A percentile compares a stretch with the other conserved stretches of the same genome.
Conservation (phyloP, 2,888 invertebrate species). For the Panzeria rudis region DNA sequence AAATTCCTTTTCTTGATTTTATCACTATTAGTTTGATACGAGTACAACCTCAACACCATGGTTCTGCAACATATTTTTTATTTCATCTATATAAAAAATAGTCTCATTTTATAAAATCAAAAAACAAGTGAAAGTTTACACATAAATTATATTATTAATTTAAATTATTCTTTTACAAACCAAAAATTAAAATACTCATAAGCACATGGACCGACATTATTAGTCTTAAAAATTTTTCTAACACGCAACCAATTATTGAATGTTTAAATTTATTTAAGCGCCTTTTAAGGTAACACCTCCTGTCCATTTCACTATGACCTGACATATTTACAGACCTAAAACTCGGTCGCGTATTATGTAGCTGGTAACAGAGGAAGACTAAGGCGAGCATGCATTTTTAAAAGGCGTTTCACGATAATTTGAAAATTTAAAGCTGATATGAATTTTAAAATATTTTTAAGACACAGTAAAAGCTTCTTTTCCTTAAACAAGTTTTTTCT, state of each 20-base stretch:
- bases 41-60: no score
- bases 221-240: conserved; percentile 18
- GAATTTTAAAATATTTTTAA: conserved; percentile 55
- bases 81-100: not conserved
- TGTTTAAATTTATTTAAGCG: conserved; percentile 55
- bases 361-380: not conserved
- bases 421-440: conserved; percentile 41
- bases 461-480: conserved; percentile 21
- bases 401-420: conserved; percentile 70
- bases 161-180: conserved; percentile 67
- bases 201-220: not conserved
- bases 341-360: conserved; percentile 28
- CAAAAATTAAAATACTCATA: conserved; percentile 63
- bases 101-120: conserved; percentile 7
- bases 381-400: conserved; percentile 2
- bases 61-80: no score
- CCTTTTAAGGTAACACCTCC: conserved; percentile 61
- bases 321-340: not conserved
- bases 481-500: conserved; percentile 28
- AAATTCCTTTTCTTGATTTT: no score
- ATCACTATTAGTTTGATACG: no score
- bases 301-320: not conserved
- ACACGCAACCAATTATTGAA: conserved; percentile 62
- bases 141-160: conserved; percentile 72
- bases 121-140: conserved; percentile 78